Base-by-base conservation (phyloP, 2,888 invertebrate species). In the Andricus quercusramuli region DNA sequence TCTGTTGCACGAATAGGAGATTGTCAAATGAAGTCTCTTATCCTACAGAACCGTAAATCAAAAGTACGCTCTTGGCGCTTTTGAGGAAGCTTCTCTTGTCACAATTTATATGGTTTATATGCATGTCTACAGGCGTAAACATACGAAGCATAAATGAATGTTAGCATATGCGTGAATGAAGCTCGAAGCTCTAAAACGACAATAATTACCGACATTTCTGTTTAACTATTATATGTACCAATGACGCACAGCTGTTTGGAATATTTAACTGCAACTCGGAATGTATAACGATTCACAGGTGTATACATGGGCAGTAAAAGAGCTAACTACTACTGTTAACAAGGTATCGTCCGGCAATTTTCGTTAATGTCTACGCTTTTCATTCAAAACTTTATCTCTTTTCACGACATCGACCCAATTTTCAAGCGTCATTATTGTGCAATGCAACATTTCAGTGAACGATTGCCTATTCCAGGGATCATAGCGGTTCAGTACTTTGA, bases 161-260 rank as follows among this genome's bases (percentile, higher is more conserved):
- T 68, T 17, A 68, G 68, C 17, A 29, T 44, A 44, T 68, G 68
- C 22, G 17, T 68, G 25, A 47, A 47, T 68, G 44, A 47, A 68
- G 17, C 47, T 68, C 20, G 68, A 68, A 68, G 22, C 44, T 47
- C 47, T 68, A 68, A 44, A 68, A 68, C 68, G 25, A 44, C 25
- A n/a, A 2, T 44, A 68, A 68, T 68, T 25, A 47, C 25, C 17
- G 25, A 47, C 47, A 68, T 68, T 68, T 68, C 25, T 68, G 47
- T 68, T 68, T 68, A 44, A 47, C 25, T 68, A 68, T 68, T 68
- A 47, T 17, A 68, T 68, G 25, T 68, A 13, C 29, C 20, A 68
- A 47, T 68, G 47, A 68, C 17, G 15, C 68, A 47, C 68, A 47
- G 47, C 13, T 68, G 17, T 22, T 68, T 47, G 44, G 15, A 25